These are phyloP conservation scores for Hypolimnas misippus DNA, from an alignment of 2,888 invertebrate genomes.

Conservation along the genomic window DNA sequence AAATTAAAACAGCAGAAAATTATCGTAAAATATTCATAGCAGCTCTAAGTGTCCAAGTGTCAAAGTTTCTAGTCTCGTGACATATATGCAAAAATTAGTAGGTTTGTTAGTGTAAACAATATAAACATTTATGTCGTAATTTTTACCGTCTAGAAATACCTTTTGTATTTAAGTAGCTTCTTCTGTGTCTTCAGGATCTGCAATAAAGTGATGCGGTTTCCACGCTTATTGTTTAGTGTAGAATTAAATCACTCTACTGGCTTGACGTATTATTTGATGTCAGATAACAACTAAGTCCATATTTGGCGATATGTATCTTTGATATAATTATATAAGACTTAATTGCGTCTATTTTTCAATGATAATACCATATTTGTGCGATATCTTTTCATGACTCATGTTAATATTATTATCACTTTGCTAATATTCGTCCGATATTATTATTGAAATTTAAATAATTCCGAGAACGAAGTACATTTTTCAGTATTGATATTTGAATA, in stretches of 20 bases:
- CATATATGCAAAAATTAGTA: too few relatives aligned
- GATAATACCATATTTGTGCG: constrained; percentile 23
- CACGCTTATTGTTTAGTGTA: constrained; percentile 10
- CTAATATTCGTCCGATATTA: background rate
- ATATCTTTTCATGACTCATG: constrained; percentile 7
- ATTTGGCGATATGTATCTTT: constrained; percentile 33
- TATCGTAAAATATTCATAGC: too few relatives aligned
- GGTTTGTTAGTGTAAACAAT: too few relatives aligned
- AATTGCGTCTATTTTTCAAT: constrained; percentile 13
- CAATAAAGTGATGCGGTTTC: background rate
- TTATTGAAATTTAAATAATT: too few relatives aligned
- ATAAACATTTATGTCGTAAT: too few relatives aligned
- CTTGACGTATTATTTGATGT: constrained; percentile 30
- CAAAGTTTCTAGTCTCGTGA: too few relatives aligned
- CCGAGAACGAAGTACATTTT: too few relatives aligned
- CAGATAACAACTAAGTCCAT: constrained; percentile 32
- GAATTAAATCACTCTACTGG: constrained; percentile 19
- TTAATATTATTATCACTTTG: background rate
- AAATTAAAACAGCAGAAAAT: too few relatives aligned
- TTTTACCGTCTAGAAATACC: background rate
- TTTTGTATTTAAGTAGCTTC: background rate
- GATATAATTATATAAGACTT: constrained; percentile 21
- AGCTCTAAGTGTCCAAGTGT: too few relatives aligned
- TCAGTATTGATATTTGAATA: background rate
- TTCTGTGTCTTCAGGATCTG: background rate